Conservation (phyloP, 30 jellyfish, hydroid and myxozoan species). For the Hydractinia echinata region DNA sequence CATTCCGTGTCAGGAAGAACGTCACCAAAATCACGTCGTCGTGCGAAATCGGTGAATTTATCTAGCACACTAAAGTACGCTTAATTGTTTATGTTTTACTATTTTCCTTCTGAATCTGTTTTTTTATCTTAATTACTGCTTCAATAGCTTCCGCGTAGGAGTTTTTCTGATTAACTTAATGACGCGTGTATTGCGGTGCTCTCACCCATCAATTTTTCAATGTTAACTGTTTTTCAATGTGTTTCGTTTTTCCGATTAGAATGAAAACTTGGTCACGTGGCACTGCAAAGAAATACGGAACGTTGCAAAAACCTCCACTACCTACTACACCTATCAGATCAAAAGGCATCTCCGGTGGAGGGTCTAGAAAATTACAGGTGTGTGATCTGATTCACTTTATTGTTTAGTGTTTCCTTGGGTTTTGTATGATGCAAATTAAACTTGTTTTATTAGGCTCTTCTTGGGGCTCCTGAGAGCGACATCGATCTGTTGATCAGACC, state of each 20-base stretch:
- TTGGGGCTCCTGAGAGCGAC: conserved; percentile 94
- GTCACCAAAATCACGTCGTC: conserved; percentile 63
- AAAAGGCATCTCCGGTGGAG: conserved; percentile 90
- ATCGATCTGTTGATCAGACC: conserved; percentile 89
- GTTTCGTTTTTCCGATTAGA: conserved; percentile 32
- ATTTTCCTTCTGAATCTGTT: not conserved
- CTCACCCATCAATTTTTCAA: not conserved
- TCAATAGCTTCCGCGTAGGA: too few relatives aligned
- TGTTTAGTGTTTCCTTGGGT: not conserved
- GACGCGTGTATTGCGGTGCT: too few relatives aligned
- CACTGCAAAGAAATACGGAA: conserved; percentile 63
- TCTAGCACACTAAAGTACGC: conserved; percentile 80
- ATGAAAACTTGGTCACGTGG: conserved; percentile 88
- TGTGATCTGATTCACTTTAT: not conserved
- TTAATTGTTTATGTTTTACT: conserved; percentile 2
- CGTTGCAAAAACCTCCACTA: conserved; percentile 57
- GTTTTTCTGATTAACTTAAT: too few relatives aligned
- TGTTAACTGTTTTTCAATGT: not conserved
- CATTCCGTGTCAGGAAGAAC: conserved; percentile 46
- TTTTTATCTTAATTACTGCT: not conserved
- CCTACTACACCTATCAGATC: conserved; percentile 84
- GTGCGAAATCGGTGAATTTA: conserved; percentile 65
- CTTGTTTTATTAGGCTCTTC: conserved; percentile 54
- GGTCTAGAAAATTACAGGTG: conserved; percentile 93
- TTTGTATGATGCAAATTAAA: too few relatives aligned